These are phyloP conservation scores for Azorinus chamasolen DNA, from an alignment of 2,888 invertebrate species.

Conservation along the genomic window DNA sequence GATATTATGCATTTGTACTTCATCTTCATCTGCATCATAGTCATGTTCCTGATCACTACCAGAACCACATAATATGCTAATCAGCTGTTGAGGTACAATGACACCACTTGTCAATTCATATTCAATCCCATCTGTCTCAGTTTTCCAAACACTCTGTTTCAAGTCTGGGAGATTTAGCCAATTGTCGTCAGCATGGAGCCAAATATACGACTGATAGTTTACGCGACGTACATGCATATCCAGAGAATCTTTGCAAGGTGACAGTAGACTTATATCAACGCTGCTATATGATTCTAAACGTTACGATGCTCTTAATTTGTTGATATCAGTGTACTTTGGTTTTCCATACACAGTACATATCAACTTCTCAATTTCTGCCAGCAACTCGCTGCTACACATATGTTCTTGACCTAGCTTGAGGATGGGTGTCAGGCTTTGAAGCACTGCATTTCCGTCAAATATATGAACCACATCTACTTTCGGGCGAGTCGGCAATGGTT, in stretches of 20 bases:
- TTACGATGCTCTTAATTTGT: constrained; percentile 4
- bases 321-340: constrained; percentile 11
- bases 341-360: constrained; percentile 28
- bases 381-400: no score
- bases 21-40: no score
- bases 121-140: not conserved
- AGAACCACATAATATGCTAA: not conserved
- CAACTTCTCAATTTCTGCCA: no score
- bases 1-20: no score
- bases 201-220: no score
- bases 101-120: not conserved
- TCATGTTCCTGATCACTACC: no score
- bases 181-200: constrained; percentile 25
- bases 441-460: no score
- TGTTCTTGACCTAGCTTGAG: no score
- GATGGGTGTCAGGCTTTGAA: no score
- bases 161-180: constrained; percentile 17
- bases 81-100: no score
- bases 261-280: no score
- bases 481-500: constrained; percentile 1
- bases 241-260: constrained; percentile 31
- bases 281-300: constrained; percentile 14
- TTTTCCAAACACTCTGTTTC: constrained; percentile 30
- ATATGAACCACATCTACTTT: constrained; percentile 4
- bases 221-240: constrained; percentile 36